phyloP scores from a whole-genome alignment of 2,888 invertebrate genomes.

The Trissonchulus sp. region DNA sequence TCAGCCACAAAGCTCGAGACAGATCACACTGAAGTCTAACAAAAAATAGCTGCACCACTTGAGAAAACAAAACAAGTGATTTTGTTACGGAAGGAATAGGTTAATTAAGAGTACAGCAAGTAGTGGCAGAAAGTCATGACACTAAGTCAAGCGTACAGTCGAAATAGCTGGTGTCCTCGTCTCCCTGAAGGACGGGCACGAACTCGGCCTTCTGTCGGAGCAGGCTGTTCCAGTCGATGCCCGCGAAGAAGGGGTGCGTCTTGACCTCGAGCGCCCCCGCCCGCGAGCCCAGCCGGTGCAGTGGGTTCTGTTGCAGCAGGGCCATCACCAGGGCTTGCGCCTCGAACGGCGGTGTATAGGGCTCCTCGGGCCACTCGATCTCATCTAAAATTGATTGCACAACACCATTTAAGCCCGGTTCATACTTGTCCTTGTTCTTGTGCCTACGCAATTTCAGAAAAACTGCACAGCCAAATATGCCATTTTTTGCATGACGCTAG shows the following conservation, averaged over 20 bases:
- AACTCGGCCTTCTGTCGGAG: constrained; percentile 96
- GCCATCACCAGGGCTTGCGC: constrained; percentile 84
- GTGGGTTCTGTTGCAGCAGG: constrained; percentile 81
- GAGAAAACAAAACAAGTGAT: too few relatives aligned
- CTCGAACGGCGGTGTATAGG: constrained; percentile 82
- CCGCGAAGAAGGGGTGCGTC: constrained; percentile 86
- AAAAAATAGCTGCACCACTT: too few relatives aligned
- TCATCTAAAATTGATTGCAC: constrained; percentile 65
- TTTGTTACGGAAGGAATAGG: too few relatives aligned
- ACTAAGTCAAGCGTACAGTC: constrained; percentile 78
- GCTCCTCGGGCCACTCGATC: constrained; percentile 95
- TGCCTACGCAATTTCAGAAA: too few relatives aligned
- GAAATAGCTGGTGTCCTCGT: constrained; percentile 98
- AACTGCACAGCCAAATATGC: too few relatives aligned
- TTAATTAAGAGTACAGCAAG: too few relatives aligned
- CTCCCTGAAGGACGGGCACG: constrained; percentile 88
- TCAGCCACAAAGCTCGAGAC: too few relatives aligned
- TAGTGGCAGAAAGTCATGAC: too few relatives aligned
- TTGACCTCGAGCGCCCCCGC: constrained; percentile 72
- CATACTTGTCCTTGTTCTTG: too few relatives aligned
- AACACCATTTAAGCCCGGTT: too few relatives aligned
- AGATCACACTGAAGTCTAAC: too few relatives aligned
- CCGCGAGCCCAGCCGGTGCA: constrained; percentile 72
- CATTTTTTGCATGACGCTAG: too few relatives aligned
- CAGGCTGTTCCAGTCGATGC: constrained; percentile 90